Percentiles rank a stretch among this genome's conserved stretches.
Evolutionary conservation across 2,888 invertebrate genomes (phyloP).

Genomic region (Parthenolecanium corni): DNA sequence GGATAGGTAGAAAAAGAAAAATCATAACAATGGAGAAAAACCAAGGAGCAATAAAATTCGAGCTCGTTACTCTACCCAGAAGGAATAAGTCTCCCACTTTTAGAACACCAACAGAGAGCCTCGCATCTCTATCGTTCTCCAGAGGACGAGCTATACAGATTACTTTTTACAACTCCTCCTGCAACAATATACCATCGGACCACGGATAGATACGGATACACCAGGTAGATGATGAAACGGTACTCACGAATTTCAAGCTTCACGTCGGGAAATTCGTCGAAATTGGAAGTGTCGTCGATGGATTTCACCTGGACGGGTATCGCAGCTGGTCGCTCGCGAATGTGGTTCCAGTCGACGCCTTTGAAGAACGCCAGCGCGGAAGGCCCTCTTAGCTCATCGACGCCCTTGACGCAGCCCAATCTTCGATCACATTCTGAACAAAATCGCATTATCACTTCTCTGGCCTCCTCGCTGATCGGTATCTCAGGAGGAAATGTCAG

Average conservation of each 20-base stretch:
- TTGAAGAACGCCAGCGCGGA: conserved; percentile 75
- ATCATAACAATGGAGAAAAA: too few species aligned
- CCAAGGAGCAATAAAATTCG: too few species aligned
- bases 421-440: conserved; percentile 94
- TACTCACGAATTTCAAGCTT: conserved; percentile 94
- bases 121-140: too few species aligned
- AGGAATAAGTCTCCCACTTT: too few species aligned
- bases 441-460: conserved; percentile 87
- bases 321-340: conserved; percentile 94
- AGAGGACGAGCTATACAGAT: too few species aligned
- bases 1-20: too few species aligned
- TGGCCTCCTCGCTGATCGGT: conserved; percentile 95
- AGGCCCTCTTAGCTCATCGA: conserved; percentile 77
- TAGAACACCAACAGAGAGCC: too few species aligned
- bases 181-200: too few species aligned
- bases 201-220: too few species aligned
- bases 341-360: conserved; percentile 98
- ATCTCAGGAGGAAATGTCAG: conserved; percentile 97
- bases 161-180: too few species aligned
- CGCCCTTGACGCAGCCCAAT: conserved; percentile 61
- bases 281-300: conserved; percentile 99
- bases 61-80: too few species aligned
- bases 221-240: too few species aligned
- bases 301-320: conserved; percentile 95
- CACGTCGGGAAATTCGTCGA: conserved; percentile 99